phyloP scores from a whole-genome alignment of 35 echinoderm and acorn worm species.

The Heliocidaris erythrogramma region DNA sequence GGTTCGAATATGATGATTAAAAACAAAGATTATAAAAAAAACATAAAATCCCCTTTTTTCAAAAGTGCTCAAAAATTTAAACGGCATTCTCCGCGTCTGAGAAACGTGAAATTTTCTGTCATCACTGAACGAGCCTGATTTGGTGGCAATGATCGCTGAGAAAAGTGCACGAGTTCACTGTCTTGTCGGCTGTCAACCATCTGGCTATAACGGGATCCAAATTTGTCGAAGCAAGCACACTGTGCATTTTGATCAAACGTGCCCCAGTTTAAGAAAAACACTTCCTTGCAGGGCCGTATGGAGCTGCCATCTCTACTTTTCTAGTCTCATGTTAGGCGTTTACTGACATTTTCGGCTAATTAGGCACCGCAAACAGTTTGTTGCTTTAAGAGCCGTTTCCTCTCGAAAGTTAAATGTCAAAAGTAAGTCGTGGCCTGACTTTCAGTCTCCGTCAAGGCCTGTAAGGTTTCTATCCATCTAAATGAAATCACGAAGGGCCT shows the following conservation, averaged over 20 bases:
- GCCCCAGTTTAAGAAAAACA: constrained; percentile 27
- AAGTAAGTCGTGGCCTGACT: neutral
- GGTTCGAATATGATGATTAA: no score
- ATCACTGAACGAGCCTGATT: constrained; percentile 42
- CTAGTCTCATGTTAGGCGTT: constrained; percentile 27
- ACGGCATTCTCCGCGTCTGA: neutral
- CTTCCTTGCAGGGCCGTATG: constrained; percentile 12
- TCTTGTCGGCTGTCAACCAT: constrained; percentile 48
- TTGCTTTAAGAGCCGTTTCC: neutral
- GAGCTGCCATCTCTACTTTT: constrained; percentile 6
- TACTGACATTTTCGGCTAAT: constrained; percentile 7
- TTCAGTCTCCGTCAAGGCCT: neutral
- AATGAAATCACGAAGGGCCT: neutral
- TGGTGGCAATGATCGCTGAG: constrained; percentile 41
- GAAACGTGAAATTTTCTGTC: neutral
- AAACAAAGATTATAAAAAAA: no score
- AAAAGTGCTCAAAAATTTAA: neutral
- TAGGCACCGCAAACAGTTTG: neutral
- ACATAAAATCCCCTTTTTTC: neutral
- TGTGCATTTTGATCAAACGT: constrained; percentile 46
- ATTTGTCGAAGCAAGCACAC: constrained; percentile 48
- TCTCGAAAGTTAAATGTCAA: constrained; percentile 6
- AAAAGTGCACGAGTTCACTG: constrained; percentile 51
- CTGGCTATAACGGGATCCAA: constrained; percentile 51
- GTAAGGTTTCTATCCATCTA: neutral